phyloP scores from a whole-genome alignment of 2,113 vertebrate species.

The Fulmarus glacialis region DNA sequence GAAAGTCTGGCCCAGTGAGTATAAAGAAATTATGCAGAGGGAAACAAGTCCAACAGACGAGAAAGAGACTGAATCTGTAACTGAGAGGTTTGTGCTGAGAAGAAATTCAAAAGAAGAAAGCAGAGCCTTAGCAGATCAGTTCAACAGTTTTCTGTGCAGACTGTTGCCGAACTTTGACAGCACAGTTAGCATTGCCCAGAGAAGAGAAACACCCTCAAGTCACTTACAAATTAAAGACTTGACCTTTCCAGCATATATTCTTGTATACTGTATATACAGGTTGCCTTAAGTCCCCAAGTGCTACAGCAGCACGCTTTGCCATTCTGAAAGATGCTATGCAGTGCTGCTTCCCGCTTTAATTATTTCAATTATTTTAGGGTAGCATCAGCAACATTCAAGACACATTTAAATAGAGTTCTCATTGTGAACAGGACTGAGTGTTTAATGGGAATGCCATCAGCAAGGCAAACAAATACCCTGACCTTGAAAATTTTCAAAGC shows the following conservation, averaged over 20 bases:
- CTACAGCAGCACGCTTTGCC: not conserved
- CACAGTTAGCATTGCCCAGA: not conserved
- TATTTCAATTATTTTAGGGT: conserved; percentile 38
- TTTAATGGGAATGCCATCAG: conserved; percentile 29
- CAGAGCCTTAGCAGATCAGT: not conserved
- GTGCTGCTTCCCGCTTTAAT: not conserved
- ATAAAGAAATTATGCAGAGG: conserved; percentile 26
- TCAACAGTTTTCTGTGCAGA: not conserved
- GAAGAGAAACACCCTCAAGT: conserved; percentile 18
- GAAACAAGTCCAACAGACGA: conserved; percentile 22
- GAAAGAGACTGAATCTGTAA: conserved; percentile 3
- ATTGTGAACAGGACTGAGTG: conserved; percentile 13
- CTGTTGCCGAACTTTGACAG: conserved; percentile 48
- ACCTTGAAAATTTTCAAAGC: conserved; percentile 70
- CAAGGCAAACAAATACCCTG: conserved; percentile 51
- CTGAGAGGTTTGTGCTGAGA: not conserved
- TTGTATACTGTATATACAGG: not conserved
- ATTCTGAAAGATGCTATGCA: not conserved
- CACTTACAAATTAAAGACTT: conserved; percentile 51
- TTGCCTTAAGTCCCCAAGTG: not conserved
- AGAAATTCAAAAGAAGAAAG: conserved; percentile 48
- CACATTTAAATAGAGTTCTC: not conserved
- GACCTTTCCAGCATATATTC: not conserved
- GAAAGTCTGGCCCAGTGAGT: not conserved
- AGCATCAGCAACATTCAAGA: not conserved